Evolutionary conservation across 2,113 vertebrate species (phyloP), one percentile per base, ranked within the genome.

Genomic region (Sinocyclocheilus anshuiensis): DNA sequence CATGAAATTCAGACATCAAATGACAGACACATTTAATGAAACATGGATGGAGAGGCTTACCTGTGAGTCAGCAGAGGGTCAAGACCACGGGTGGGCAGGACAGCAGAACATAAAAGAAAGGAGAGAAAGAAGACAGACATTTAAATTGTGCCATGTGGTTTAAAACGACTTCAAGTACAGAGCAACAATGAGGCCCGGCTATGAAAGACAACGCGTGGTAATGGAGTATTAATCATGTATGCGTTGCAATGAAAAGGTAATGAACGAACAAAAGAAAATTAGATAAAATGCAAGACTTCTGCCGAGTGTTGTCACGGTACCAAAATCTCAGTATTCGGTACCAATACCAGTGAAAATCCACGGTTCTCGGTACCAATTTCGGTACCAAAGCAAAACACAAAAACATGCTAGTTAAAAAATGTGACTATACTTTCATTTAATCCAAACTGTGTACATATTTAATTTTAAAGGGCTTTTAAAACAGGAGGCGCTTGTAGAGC

Each of bases 1-100:
- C 74, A 29, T n/a, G 74, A 22, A 20, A 26, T 57, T 50, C 65
- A 82, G 63, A 65, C 80, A 11, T 69, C 2, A 33, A 6, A 81
- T 8, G 71, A 81, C 85, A 82, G 55, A 55, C 22, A 55, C 29
- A 22, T 39, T 42, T 55, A 59, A 57, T 69, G 63, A 79, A 79
- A 84, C 33, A 16, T 50, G 22, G 53, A 33, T 77, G 12, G 10
- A 85, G 26, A 65, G 59, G 24, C 77, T 86, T 87, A 89, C 88
- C 88, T 89, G 85, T 10, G 57, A 24, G 39, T 84, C 36, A 79
- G 81, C 42, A 20, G 50, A 42, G 72, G 84, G n/a, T 50, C 86
- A 85, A 76, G 20, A 55, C 5, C 57, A 85, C 7, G 22, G 26
- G 78, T 69, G 63, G 36, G 74, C 67, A 84, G 29, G 48, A 83